Conservation (phyloP, 2,797 vertebrate species). For the Centropyge bicolor region DNA sequence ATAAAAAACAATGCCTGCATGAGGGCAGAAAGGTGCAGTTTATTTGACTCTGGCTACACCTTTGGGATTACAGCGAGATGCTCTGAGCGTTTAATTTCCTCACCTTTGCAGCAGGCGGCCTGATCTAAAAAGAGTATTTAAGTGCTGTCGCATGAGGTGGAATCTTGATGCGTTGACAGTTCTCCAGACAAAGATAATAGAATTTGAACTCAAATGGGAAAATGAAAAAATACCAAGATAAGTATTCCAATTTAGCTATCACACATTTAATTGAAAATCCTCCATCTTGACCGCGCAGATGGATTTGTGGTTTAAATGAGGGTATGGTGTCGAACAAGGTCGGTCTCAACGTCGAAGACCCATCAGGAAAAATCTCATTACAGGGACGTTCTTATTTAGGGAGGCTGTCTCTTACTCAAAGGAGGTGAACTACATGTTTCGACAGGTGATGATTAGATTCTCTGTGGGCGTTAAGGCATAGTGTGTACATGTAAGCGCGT, state of each 20-base stretch:
- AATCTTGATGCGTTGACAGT: constrained; percentile 76
- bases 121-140: constrained; percentile 61
- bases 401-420: constrained; percentile 67
- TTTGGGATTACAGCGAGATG: constrained; percentile 36
- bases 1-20: constrained; percentile 48
- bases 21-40: constrained; percentile 46
- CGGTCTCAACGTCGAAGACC: constrained; percentile 67
- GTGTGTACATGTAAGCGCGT: neutral
- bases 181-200: constrained; percentile 80
- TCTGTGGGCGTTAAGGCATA: constrained; percentile 27
- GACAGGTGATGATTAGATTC: constrained; percentile 61
- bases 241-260: constrained; percentile 78
- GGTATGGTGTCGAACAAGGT: constrained; percentile 80
- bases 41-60: constrained; percentile 58
- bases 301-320: constrained; percentile 77
- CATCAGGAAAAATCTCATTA: constrained; percentile 82
- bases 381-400: constrained; percentile 74
- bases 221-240: constrained; percentile 78
- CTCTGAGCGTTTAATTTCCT: constrained; percentile 71
- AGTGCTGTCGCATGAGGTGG: constrained; percentile 62
- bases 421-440: constrained; percentile 74
- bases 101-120: constrained; percentile 56
- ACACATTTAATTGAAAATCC: constrained; percentile 81
- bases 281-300: constrained; percentile 68
- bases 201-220: constrained; percentile 73